These are phyloP conservation scores for Colossoma macropomum DNA, from an alignment of 2,113 vertebrate species.

Conservation along the genomic window DNA sequence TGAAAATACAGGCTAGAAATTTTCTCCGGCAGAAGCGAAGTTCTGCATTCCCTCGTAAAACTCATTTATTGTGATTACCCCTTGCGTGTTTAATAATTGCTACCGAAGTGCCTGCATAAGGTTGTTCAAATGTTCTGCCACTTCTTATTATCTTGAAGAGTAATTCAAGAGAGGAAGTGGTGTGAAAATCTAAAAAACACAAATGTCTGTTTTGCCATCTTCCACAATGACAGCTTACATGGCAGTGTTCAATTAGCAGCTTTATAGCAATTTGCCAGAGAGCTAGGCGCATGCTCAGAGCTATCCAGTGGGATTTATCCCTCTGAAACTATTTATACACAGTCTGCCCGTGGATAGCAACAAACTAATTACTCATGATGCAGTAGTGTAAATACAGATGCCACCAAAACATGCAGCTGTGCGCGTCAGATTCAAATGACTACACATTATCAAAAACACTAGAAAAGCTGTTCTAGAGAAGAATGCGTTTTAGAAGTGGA, in stretches of 20 bases:
- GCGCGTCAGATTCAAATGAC: not conserved
- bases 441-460: not conserved
- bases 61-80: not conserved
- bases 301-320: not conserved
- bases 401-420: not conserved
- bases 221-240: not conserved
- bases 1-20: too few relatives aligned
- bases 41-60: not conserved
- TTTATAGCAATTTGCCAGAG: too few relatives aligned
- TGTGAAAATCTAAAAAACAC: not conserved
- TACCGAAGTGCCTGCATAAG: not conserved
- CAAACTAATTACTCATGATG: conserved; percentile 1
- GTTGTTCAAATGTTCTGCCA: not conserved
- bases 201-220: not conserved
- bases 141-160: not conserved
- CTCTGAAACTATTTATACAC: conserved; percentile 11
- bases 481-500: not conserved
- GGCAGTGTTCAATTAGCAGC: not conserved
- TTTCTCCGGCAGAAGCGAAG: too few relatives aligned
- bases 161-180: not conserved
- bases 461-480: not conserved
- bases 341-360: not conserved
- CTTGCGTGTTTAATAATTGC: not conserved
- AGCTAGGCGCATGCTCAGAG: not conserved
- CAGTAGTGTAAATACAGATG: not conserved